phyloP scores from a whole-genome alignment of 2,888 invertebrate species.

The Eucera pruinosa region DNA sequence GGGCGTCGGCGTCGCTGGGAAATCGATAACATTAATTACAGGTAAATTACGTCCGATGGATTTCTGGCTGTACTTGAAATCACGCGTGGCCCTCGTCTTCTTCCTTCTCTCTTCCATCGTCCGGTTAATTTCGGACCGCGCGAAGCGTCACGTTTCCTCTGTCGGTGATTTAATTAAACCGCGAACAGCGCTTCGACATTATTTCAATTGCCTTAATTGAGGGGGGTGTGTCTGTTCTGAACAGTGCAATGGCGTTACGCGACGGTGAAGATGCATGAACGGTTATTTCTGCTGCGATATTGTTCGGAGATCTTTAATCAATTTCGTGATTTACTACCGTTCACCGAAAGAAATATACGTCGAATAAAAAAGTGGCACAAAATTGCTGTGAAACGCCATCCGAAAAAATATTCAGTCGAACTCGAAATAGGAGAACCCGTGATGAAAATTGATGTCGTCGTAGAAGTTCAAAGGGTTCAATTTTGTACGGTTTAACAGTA shows the following conservation, averaged over 20 bases:
- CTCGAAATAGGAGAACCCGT: no score
- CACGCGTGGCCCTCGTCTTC: slow-evolving; percentile 22
- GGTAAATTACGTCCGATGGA: slow-evolving; percentile 56
- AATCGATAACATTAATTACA: slow-evolving; percentile 62
- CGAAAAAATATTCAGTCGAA: no score
- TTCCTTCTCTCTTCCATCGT: slow-evolving; percentile 26
- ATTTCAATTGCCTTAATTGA: slow-evolving; percentile 51
- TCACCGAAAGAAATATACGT: no score
- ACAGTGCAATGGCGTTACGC: background rate
- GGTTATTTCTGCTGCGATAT: background rate
- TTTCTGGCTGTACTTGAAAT: slow-evolving; percentile 55
- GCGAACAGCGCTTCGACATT: slow-evolving; percentile 49
- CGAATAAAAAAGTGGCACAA: no score
- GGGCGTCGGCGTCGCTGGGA: slow-evolving; percentile 4
- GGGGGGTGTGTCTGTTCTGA: background rate
- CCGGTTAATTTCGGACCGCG: slow-evolving; percentile 46
- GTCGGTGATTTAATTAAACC: slow-evolving; percentile 64
- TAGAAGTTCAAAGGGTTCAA: no score
- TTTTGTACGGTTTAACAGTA: no score
- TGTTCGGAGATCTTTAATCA: background rate
- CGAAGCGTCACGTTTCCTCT: slow-evolving; percentile 46
- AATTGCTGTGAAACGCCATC: no score
- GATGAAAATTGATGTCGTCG: no score
- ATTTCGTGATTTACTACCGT: no score
- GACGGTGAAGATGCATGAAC: background rate